Percentiles rank a stretch among this genome's conserved stretches.
phyloP scores from a whole-genome alignment of 2,888 invertebrate species.

The Auanema freiburgensis region DNA sequence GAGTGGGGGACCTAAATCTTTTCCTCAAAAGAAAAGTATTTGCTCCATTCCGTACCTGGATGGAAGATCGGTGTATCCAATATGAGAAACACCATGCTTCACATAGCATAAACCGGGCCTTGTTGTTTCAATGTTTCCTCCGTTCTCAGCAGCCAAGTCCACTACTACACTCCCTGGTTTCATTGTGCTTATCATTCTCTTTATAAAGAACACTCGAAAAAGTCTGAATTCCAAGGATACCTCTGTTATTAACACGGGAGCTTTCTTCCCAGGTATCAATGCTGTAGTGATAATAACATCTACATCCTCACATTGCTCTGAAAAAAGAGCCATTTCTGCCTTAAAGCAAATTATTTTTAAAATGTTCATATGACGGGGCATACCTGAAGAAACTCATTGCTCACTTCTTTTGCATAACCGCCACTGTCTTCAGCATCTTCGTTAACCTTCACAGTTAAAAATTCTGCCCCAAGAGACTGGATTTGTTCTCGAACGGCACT shows the following conservation, averaged over 20 bases:
- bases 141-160: constrained; percentile 84
- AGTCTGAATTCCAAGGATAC: constrained; percentile 66
- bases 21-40: neutral
- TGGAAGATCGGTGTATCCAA: constrained; percentile 83
- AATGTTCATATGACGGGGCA: neutral
- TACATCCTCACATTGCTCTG: constrained; percentile 81
- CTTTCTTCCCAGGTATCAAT: constrained; percentile 83
- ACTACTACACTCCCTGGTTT: constrained; percentile 86
- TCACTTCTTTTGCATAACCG: constrained; percentile 85
- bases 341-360: constrained; percentile 54
- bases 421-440: constrained; percentile 69
- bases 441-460: constrained; percentile 71
- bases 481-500: constrained; percentile 82
- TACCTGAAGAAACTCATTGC: constrained; percentile 75
- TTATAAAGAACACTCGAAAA: constrained; percentile 6
- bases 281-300: constrained; percentile 88
- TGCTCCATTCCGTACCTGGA: constrained; percentile 66
- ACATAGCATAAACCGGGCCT: constrained; percentile 71
- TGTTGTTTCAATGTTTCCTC: constrained; percentile 71
- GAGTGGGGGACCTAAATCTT: constrained; percentile 76
- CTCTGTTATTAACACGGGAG: constrained; percentile 79
- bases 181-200: constrained; percentile 80
- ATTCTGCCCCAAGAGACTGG: constrained; percentile 85
- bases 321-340: constrained; percentile 83
- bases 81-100: constrained; percentile 80